Base-by-base conservation (phyloP, 1,140 invertebrate species). In the Hycleus cichorii region DNA sequence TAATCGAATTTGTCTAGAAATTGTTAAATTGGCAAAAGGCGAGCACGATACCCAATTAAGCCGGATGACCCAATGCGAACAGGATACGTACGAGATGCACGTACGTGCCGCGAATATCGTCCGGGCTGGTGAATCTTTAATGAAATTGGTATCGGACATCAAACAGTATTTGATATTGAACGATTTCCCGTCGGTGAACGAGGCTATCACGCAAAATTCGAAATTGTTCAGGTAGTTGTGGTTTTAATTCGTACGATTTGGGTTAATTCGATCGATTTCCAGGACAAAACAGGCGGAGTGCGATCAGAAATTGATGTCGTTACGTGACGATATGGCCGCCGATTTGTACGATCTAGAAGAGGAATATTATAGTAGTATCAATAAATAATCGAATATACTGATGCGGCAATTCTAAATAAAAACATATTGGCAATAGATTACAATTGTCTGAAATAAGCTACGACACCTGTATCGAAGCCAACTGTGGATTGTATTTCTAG, bases 121-220 rank as follows among this genome's bases (percentile, higher is more conserved):
- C 0, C 77, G 94, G 68, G 95, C 95, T 60, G 93, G 93, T 2
- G 94, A 98, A 78, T 95, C 92, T 0, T 73, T 97, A 9, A 95
- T 97, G 89, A 97, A 97, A 76, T 77, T 97, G 3, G 92, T 97
- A 3, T 93, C 93, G 0, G 94, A 97, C 72, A 91, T 98, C 10
- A 97, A 97, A 71, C 94, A 97, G 67, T 97, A 96, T 72, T 77
- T 97, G 12, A 97, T 97, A 62, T 79, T 98, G 8, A 97, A 97
- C 76, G 95, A 98, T 74, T 97, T 97, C 70, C 92, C 93, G 32
- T 95, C 93, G 0, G 92, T 97, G 0, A 97, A 97, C 76, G 94
- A 97, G 72, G 91, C 93, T 1, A 97, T 97, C 58, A 85, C 88
- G 8, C 86, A 90, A 66, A 96, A 95, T 66, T 93, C 90, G 3